Evolutionary conservation across 2,888 invertebrate species (phyloP), one percentile per base, ranked within the genome.

Genomic region (Cryptocephalus moraei): DNA sequence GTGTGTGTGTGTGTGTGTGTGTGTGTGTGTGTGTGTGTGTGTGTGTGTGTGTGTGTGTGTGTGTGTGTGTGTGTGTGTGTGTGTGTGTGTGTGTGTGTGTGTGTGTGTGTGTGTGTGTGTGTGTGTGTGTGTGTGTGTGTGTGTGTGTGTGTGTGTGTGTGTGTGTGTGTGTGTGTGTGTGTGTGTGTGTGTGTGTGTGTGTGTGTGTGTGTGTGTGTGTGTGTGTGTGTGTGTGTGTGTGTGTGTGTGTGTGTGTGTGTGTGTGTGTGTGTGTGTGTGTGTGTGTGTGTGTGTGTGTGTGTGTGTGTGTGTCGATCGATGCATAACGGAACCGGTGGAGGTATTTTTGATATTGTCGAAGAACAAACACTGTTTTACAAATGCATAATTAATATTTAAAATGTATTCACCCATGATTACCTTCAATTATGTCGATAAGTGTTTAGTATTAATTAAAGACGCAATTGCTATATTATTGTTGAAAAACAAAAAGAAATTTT

Each of bases 1-100:
- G 13, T 43, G 22, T 12, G 33, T 34, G 33, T 43, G 32, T n/a
- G 43, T 43, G 10, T 22, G 13, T 43, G 22, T 12, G 33, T 34
- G 33, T 43, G 32, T n/a, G 43, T 43, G 10, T 22, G 13, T 43
- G 22, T 12, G 33, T 34, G 33, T 43, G 32, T n/a, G 43, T 43
- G 10, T 22, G 13, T 43, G 22, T 12, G 33, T 34, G 33, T 43
- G 32, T n/a, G 43, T 43, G 10, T 22, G 13, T 43, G 22, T 12
- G 33, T 34, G 33, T 43, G 32, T n/a, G 43, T 43, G 10, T 22
- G 13, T 43, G 22, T 12, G 33, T 34, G 33, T 43, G 32, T n/a
- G 43, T 43, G 10, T 22, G 13, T 43, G 22, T 12, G 33, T 34
- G 33, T 43, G 32, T n/a, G 43, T 43, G 10, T 22, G 13, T 43